Base-by-base conservation (phyloP, 2,888 invertebrate species). In the Eupithecia exiguata region DNA sequence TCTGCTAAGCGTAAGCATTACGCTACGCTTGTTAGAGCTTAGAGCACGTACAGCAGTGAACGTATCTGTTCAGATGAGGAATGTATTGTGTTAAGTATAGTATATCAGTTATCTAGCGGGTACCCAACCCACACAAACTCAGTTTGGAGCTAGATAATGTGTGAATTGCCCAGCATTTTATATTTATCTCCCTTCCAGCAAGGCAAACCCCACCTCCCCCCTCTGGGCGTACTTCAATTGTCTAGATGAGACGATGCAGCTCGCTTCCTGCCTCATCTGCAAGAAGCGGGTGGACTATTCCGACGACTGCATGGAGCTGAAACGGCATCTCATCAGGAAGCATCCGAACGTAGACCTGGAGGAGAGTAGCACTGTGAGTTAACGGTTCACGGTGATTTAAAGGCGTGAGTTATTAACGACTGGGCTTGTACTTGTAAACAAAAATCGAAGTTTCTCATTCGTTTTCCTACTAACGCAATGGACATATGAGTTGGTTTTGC, bases 181-280 rank as follows among this genome's bases (percentile, higher is more conserved):
- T n/a, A 49, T 49, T n/a, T 5, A 49, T n/a, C n/a, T n/a, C 18
- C 16, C 18, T 10, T 18, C 9, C 18, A 35, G 63, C 36, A 5
- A n/a, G 18, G 2, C 35, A 5, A 38, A 21, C 18, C 5, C 65
- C n/a, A 21, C 25, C 0, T 43, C 66, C 61, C 10, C 73, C 18
- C 61, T 84, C 1, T 88, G 88, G 88, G 63, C 77, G 0, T 87
- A 82, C 69, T 88, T 84, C 81, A 81, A 82, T 35, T 69, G 72
- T 6, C 58, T 84, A 0, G 82, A 86, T 63, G 40, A 67, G 0
- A 63, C 49, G 0, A 38, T 71, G 4, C 82, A 81, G 67, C 58
- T 80, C 1, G 82, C 88, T 0, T 58, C 69, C 0, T 88, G 88
- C n/a, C 73, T 84, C 7, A 49, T 87, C 0, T 88, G 88, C 72